Conservation (phyloP, 1,140 invertebrate species). For the Drosophila sucinea region DNA sequence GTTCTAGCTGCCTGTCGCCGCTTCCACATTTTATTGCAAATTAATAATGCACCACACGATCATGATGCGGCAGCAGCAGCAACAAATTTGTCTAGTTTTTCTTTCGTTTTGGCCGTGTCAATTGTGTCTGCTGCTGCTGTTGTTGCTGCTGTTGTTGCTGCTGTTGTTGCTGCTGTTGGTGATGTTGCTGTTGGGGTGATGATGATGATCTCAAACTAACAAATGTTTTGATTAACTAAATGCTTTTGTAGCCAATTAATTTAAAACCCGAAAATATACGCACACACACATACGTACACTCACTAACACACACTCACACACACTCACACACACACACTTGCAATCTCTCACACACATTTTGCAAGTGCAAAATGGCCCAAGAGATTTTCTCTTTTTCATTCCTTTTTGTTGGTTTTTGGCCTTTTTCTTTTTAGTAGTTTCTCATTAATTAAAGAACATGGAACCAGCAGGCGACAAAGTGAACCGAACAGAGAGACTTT, state of each 20-base stretch:
- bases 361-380: slow-evolving; percentile 63
- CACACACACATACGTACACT: neutral
- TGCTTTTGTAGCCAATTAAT: slow-evolving; percentile 73
- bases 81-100: slow-evolving; percentile 12
- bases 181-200: slow-evolving; percentile 27
- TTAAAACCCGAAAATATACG: slow-evolving; percentile 22
- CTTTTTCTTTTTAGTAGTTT: slow-evolving; percentile 21
- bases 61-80: slow-evolving; percentile 19
- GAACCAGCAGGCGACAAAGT: slow-evolving; percentile 60
- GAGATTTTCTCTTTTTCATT: slow-evolving; percentile 55
- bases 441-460: slow-evolving; percentile 80
- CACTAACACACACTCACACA: slow-evolving; percentile 17
- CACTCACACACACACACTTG: neutral
- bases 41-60: slow-evolving; percentile 72
- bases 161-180: slow-evolving; percentile 31
- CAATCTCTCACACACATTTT: slow-evolving; percentile 37
- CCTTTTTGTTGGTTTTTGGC: slow-evolving; percentile 13
- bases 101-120: slow-evolving; percentile 59
- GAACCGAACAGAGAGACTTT: slow-evolving; percentile 45
- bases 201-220: slow-evolving; percentile 61
- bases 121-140: slow-evolving; percentile 62
- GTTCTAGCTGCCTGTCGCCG: slow-evolving; percentile 33
- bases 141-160: slow-evolving; percentile 37
- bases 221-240: slow-evolving; percentile 81
- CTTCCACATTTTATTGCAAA: slow-evolving; percentile 79